Evolutionary conservation across 1,140 invertebrate species (phyloP), one percentile per base, ranked within the genome.

Genomic region (Andrena cerasifolii): DNA sequence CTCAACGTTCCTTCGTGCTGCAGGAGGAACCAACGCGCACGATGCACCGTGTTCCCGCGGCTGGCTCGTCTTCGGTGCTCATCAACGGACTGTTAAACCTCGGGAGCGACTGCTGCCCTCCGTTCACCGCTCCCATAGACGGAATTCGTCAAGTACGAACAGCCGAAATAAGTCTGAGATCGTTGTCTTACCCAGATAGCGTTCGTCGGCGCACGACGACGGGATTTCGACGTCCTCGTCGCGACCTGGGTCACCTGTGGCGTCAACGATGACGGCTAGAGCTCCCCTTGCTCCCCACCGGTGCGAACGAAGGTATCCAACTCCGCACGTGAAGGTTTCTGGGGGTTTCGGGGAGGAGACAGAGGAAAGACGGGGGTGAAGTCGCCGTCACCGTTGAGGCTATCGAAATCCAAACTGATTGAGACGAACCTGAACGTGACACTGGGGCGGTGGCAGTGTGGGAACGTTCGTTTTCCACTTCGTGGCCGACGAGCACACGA

Each of bases 391-490:
- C n/a, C 51, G 51, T 45, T 47, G 21, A n/a, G 26, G 16, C 43
- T 36, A 49, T 68, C 21, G 28, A 58, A 58, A 67, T 56, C 47
- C 36, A 24, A 40, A n/a, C 18, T 5, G 31, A 26, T 18, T 18
- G 62, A 18, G 26, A 12, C 21, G 28, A 28, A 58, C 12, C 2
- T 14, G 24, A 65, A 77, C 43, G 7, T n/a, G 36, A 54, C 24
- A 26, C 28, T 40, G 10, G 36, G 24, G 24, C 6, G 51, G 18
- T 5, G 24, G 18, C 40, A 24, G 12, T 18, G 5, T 33, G 45
- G n/a, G 31, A 47, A 65, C 24, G 62, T 79, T 56, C 12, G 24
- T 73, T 59, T 74, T 40, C 53, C 51, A n/a, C 21, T 53, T 47
- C 7, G 33, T 68, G 54, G 72, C 31, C 40, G 61, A 70, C 53